Evolutionary conservation across 1,140 invertebrate genomes (phyloP), one percentile per base, ranked within the genome.

Genomic region (Trichonephila clavipes): DNA sequence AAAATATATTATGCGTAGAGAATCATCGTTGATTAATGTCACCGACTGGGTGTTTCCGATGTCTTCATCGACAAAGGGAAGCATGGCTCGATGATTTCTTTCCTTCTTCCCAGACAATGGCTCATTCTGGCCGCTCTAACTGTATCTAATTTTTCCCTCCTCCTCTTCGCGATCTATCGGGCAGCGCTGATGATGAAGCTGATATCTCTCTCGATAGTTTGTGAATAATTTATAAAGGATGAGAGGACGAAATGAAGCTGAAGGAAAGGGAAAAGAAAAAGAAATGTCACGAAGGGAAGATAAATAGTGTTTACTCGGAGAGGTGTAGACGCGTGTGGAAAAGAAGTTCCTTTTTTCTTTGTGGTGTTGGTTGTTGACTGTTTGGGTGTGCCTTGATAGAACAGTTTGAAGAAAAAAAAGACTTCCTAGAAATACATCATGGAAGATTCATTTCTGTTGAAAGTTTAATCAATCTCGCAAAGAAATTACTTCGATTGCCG

Each of bases 1-100:
- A 59, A 83, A 83, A 83, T 59, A 83, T 58, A 83, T 83, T 83
- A 83, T 83, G 82, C 82, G 82, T 51, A 24, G 44, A 58, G 51
- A 83, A 83, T 83, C 82, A 83, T 83, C 82, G 82, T 58, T 83
- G 82, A 83, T 83, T 83, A 83, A 83, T 83, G 82, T 83, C 51
- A 83, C 82, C 82, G 51, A 18, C 82, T 83, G 82, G 82, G 51
- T 83, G 82, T 83, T 83, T 83, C 82, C 51, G 82, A 83, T 59
- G 82, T 83, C 51, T 83, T n/a, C 51, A 58, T 58, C 82, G 51
- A 83, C 82, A 51, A 18, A 58, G 7, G 0, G 44, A 51, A 18
- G 8, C 44, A 83, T 24, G 82, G 82, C 82, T 58, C 44, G 82
- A 2, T 83, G 40, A 59, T 58, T 83, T 28, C 40, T 59, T 82